Evolutionary conservation across 2,797 vertebrate genomes (phyloP).

Genomic region (Sebastes taczanowskii): DNA sequence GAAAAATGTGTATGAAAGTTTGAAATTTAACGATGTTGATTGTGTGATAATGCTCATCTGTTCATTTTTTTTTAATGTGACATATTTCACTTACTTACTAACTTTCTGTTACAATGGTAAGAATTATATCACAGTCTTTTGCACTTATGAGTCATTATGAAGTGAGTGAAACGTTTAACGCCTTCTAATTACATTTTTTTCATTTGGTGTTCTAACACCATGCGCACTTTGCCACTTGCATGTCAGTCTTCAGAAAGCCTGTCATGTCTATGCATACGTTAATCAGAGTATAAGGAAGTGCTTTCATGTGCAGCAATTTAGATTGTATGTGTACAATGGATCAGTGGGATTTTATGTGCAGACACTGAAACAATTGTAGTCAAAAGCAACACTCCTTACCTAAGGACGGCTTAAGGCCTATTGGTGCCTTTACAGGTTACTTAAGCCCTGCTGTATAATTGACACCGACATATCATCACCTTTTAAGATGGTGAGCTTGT

Average conservation of each 20-base stretch:
- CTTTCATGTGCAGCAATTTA: neutral
- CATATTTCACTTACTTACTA: neutral
- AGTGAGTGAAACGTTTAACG: neutral
- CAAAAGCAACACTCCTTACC: neutral
- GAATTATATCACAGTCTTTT: neutral
- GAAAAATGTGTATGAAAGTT: neutral
- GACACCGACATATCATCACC: neutral
- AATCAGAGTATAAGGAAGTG: neutral
- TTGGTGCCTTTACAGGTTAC: neutral
- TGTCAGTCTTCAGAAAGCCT: neutral
- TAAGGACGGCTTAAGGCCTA: neutral
- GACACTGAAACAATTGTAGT: neutral
- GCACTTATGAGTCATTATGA: neutral
- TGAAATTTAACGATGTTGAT: neutral
- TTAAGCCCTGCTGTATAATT: neutral
- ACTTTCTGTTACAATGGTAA: neutral
- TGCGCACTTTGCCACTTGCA: neutral
- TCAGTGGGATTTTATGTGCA: neutral
- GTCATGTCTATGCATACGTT: neutral
- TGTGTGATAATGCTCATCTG: neutral
- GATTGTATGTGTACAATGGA: neutral
- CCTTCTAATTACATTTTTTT: neutral
- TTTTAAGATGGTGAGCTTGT: neutral
- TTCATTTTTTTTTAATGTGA: neutral
- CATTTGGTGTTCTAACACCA: neutral